Evolutionary conservation across 2,888 invertebrate genomes (phyloP).

Genomic region (Abrostola triplasia): DNA sequence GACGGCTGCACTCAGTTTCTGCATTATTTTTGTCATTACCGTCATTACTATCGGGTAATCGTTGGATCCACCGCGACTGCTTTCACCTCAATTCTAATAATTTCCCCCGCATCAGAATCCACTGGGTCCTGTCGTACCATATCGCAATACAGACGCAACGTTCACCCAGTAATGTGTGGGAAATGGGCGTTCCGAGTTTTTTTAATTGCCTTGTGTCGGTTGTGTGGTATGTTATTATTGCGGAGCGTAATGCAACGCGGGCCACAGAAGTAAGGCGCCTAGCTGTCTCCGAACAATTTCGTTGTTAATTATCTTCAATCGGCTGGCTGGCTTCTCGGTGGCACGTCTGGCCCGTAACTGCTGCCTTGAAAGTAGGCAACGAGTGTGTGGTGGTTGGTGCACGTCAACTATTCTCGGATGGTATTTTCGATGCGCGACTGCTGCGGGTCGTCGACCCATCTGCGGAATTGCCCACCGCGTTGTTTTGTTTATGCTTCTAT

Average conservation of each 20-base stretch:
- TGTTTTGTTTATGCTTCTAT: constrained; percentile 64
- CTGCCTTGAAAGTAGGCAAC: constrained; percentile 76
- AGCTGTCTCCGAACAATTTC: constrained; percentile 85
- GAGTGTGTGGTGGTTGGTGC: constrained; percentile 65
- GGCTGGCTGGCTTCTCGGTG: constrained; percentile 71
- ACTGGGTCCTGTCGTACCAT: constrained; percentile 59
- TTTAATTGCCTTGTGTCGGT: constrained; percentile 78
- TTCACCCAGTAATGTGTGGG: constrained; percentile 80
- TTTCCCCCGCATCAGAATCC: constrained; percentile 66
- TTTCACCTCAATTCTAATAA: constrained; percentile 77
- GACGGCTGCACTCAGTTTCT: constrained; percentile 64
- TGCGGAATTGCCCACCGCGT: constrained; percentile 51
- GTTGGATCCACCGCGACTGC: constrained; percentile 67
- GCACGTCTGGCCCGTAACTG: constrained; percentile 78
- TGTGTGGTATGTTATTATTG: constrained; percentile 79
- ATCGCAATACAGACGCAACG: constrained; percentile 68
- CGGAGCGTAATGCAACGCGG: constrained; percentile 77
- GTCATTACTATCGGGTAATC: constrained; percentile 70
- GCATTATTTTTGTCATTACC: constrained; percentile 71
- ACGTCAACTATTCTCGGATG: constrained; percentile 68
- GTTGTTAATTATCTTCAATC: constrained; percentile 82
- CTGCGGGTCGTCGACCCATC: constrained; percentile 66
- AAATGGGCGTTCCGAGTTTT: constrained; percentile 78
- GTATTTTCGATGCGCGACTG: constrained; percentile 71
- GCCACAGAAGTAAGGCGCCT: constrained; percentile 83